phyloP scores from a whole-genome alignment of 2,113 vertebrate species.

The Desmodus rotundus region DNA sequence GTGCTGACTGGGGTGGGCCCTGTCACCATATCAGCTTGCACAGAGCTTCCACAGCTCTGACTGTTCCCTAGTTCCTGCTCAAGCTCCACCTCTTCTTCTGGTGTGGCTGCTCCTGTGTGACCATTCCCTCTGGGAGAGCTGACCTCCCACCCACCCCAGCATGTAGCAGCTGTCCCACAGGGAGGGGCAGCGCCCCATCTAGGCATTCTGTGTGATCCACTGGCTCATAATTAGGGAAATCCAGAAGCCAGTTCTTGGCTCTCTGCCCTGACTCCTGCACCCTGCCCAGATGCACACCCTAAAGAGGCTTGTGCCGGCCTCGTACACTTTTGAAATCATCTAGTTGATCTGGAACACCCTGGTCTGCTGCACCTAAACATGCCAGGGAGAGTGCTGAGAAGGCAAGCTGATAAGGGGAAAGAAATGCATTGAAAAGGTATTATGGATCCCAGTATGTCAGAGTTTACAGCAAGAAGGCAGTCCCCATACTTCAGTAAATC shows the following conservation, averaged over 20 bases:
- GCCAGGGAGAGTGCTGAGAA: background rate
- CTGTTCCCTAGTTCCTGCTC: background rate
- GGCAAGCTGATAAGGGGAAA: background rate
- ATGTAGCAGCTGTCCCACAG: background rate
- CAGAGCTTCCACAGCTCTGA: background rate
- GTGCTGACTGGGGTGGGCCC: background rate
- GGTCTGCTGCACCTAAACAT: background rate
- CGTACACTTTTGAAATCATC: background rate
- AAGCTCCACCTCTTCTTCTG: background rate
- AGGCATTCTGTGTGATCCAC: background rate
- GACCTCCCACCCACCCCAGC: background rate
- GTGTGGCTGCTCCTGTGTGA: background rate
- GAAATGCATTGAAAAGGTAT: background rate
- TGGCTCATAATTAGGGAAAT: background rate
- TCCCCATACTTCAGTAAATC: background rate
- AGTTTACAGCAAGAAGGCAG: background rate
- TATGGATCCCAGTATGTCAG: background rate
- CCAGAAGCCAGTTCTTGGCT: background rate
- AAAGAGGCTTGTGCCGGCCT: background rate
- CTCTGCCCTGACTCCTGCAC: background rate
- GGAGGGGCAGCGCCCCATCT: background rate
- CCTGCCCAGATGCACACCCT: slow-evolving; percentile 24
- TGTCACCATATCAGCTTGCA: background rate
- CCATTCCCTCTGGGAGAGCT: background rate
- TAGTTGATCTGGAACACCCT: background rate